Conservation (phyloP, 2,113 vertebrate genomes). For the Pangasianodon hypophthalmus region DNA sequence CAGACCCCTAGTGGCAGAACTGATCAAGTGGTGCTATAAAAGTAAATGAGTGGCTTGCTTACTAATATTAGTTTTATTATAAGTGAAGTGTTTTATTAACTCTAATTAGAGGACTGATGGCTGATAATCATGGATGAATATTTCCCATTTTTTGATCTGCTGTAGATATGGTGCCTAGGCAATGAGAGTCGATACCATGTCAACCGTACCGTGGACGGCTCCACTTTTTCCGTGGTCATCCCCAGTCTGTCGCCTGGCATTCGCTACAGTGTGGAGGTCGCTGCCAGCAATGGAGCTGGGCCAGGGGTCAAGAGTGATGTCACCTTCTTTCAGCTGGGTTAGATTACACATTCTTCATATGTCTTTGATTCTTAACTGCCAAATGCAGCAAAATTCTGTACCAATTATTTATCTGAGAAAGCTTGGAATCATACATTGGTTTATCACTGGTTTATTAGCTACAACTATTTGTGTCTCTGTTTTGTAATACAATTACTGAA, state of each 20-base stretch:
- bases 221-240: conserved; percentile 88
- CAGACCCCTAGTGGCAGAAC: conserved; percentile 85
- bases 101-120: neutral
- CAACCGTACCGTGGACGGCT: conserved; percentile 91
- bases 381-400: neutral
- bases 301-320: conserved; percentile 90
- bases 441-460: neutral
- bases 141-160: conserved; percentile 9
- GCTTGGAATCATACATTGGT: neutral
- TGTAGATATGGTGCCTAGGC: conserved; percentile 92
- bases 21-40: neutral
- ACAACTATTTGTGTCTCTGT: neutral
- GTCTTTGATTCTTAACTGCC: neutral
- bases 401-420: neutral
- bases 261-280: conserved; percentile 92
- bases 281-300: conserved; percentile 91
- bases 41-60: neutral
- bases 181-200: conserved; percentile 95
- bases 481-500: neutral
- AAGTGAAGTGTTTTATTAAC: neutral
- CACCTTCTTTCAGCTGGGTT: conserved; percentile 91
- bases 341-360: conserved; percentile 58
- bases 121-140: neutral
- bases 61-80: neutral
- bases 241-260: conserved; percentile 89